Evolutionary conservation across 2,797 vertebrate species (phyloP).

Genomic region (Acipenser transmontanus): DNA sequence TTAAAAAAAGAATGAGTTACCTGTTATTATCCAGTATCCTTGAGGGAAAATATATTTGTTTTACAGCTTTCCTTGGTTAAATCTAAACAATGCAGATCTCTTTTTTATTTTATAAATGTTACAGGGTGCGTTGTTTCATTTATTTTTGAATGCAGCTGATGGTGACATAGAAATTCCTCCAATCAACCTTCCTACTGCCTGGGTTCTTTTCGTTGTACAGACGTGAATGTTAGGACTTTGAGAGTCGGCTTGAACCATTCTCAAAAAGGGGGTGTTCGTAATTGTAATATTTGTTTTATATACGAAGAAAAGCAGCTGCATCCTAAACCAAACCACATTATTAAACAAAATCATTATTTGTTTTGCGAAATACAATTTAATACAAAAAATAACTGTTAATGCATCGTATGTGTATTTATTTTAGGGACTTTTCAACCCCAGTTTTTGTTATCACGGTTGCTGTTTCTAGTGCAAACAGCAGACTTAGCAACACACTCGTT

Average conservation of each 20-base stretch:
- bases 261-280: slow-evolving; percentile 8
- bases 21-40: slow-evolving; percentile 13
- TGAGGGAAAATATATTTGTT: slow-evolving; percentile 2
- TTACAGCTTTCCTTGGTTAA: slow-evolving; percentile 16
- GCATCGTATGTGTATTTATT: not conserved
- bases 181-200: slow-evolving; percentile 21
- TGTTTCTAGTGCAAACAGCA: slow-evolving; percentile 21
- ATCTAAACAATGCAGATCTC: not conserved
- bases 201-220: slow-evolving; percentile 21
- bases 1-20: slow-evolving; percentile 8
- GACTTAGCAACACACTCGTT: slow-evolving; percentile 15
- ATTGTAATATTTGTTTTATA: not conserved
- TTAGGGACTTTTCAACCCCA: not conserved
- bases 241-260: slow-evolving; percentile 29
- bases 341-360: too few species aligned
- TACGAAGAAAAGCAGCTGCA: not conserved
- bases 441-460: slow-evolving; percentile 16
- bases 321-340: not conserved
- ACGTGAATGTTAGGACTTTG: slow-evolving; percentile 26
- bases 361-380: not conserved
- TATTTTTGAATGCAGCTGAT: slow-evolving; percentile 9
- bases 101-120: slow-evolving; percentile 1
- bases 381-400: not conserved
- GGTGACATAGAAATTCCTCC: not conserved
- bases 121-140: not conserved